Base-by-base conservation (phyloP, 2,113 vertebrate species). In the Donacobius atricapilla region DNA sequence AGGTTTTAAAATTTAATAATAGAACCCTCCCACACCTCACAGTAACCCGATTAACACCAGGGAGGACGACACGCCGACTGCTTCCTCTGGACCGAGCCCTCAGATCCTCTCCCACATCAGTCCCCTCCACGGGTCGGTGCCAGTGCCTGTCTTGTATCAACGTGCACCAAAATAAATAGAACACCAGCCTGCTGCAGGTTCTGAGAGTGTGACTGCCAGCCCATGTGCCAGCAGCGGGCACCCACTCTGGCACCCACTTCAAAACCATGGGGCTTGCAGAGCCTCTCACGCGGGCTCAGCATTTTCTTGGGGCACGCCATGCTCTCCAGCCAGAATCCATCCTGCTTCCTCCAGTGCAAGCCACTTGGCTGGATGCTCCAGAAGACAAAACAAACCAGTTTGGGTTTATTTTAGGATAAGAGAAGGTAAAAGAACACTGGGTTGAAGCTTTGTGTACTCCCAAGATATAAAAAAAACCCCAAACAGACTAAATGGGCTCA, bases 1-100 rank as follows among this genome's bases (percentile, higher is more conserved):
- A 94, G 93, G 98, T 95, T 97, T 98, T 91, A 96, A 96, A 96
- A 98, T 97, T 97, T 97, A 98, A 97, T 97, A 97, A 97, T 85
- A 96, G 91, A 97, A 96, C 91, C 72, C 96, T 90, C 97, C 97
- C 95, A 96, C 96, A 97, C 96, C 97, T 98, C 90, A 22, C 42
- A 13, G 69, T 97, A 98, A 98, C 97, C 96, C 70, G 94, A 97
- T 97, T 96, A 97, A 95, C 15, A 10, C 83, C 23, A 5, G 77
- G 75, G 94, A 94, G 71, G 90, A 88, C 6, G 11, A 61, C 93
- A 93, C 7, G 2, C 78, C 16, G 25, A 30, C 66, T 11, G 10
- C 81, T 89, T 92, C 94, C 85, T 72, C 63, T 0, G 47, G 92
- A 84, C 72, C 12, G 0, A 87, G 90, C 89, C 87, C 93, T 85